Evolutionary conservation across 2,888 invertebrate genomes (phyloP), one percentile per base, ranked within the genome.

Genomic region (Clanis bilineata): DNA sequence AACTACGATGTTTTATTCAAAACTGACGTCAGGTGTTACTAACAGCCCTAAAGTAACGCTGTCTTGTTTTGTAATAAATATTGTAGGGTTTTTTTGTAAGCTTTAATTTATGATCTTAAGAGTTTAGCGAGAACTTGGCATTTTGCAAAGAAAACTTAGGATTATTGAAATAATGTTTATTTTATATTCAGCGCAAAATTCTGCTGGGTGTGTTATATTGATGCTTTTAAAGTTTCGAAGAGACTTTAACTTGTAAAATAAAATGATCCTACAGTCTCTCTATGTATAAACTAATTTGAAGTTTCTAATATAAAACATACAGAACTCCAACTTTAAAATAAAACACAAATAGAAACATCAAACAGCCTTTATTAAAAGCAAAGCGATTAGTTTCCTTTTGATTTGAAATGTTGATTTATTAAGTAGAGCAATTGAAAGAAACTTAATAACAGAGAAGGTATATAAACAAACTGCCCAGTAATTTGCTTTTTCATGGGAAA

Each of bases 11-110:
- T 51, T 51, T 51, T 51, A 51, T 51, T 51, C 51, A 51, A 32
- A 51, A 32, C 47, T 51, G 47, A 28, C 51, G 51, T 32, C 51
- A 51, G 51, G 51, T 51, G 51, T 51, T 51, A n/a, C 51, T 51
- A 32, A 51, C 32, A 28, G 32, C 32, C 18, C 51, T 18, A 32
- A 51, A 51, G 51, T 51, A 51, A 32, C 28, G 18, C 9, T 51
- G 28, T 18, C 32, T 0, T 44, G 44, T 32, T 32, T 6, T 51
- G 51, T 32, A 51, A 51, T 51, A 51, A 32, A 51, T 51, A 51
- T 51, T 51, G 32, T 18, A 32, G 51, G 51, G 10, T 28, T 51
- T 51, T 51, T 51, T 51, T 51, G 9, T 12, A 9, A 10, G 44
- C 9, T 15, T 18, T 32, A 47, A 51, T 18, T 28, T 51, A 28